Evolutionary conservation across 2,113 vertebrate genomes (phyloP), one percentile per base, ranked within the genome.

Genomic region (Alectura lathami): DNA sequence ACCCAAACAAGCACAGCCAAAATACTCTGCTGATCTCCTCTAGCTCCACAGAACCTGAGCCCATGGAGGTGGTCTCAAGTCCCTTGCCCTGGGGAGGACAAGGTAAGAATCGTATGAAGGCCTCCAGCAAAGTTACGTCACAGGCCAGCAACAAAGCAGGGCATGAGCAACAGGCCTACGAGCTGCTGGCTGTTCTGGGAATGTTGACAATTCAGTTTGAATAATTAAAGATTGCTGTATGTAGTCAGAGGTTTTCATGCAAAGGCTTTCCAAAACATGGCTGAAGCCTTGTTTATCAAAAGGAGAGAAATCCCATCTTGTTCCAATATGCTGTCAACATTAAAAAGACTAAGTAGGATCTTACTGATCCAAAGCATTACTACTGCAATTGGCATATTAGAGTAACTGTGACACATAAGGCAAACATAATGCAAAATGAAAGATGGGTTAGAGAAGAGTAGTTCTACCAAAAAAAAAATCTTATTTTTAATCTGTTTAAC

Each of bases 181-280:
- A 48, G 45, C 36, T 34, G 32, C 51, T 32, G 87, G 38, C 64
- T 64, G 21, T 83, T 29, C 24, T 1, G 3, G 40, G 30, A 79
- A 22, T 1, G 2, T 22, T 48, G 1, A 1, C 0, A 3, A 62
- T 74, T 42, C 50, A 26, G 8, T 13, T 30, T 17, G 30, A 40
- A 60, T 57, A 47, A 73, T 51, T 14, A 66, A 64, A 73, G 30
- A 22, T 26, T 76, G 29, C 18, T 14, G 10, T 24, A 3, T 34
- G 32, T 17, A 54, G 47, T 20, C 34, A 59, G 32, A 70, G 12
- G n/a, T 91, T 57, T 57, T 32, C n/a, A 60, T 29, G 59, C 40
- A 36, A 72, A 78, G 5, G 26, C 43, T 51, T 64, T 40, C 48
- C 21, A 30, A 63, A 80, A 73, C 0, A 0, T 32, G 57, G 36